These are phyloP conservation scores for Malthinus seriepunctatus DNA, from an alignment of 2,888 invertebrate species.

Conservation along the genomic window DNA sequence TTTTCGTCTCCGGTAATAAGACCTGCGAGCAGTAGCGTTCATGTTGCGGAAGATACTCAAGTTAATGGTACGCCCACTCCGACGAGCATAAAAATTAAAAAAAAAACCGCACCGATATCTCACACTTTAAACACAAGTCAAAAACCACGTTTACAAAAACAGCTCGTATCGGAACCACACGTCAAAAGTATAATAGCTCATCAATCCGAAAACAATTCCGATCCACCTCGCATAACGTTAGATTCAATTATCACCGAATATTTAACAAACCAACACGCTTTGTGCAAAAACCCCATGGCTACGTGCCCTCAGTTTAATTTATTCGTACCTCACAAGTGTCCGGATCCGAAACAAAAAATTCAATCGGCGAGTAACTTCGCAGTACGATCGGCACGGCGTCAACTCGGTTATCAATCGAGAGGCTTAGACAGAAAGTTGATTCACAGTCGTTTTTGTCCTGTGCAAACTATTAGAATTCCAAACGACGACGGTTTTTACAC, in stretches of 20 bases:
- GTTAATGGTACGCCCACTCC: constrained; percentile 32
- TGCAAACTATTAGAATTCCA: constrained; percentile 70
- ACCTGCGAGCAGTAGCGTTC: constrained; percentile 18
- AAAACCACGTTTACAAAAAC: constrained; percentile 57
- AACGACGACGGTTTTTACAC: constrained; percentile 78
- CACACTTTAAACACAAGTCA: constrained; percentile 36
- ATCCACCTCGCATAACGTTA: constrained; percentile 65
- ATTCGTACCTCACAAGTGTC: constrained; percentile 94
- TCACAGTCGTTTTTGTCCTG: constrained; percentile 80
- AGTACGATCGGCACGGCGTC: constrained; percentile 62
- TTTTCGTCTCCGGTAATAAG: constrained; percentile 34
- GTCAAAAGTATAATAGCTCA: constrained; percentile 36
- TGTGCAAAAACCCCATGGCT: constrained; percentile 96
- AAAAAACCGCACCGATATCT: constrained; percentile 31
- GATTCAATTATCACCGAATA: constrained; percentile 96
- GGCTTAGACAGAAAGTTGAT: constrained; percentile 79
- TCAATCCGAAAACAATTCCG: constrained; percentile 34
- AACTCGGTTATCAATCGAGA: constrained; percentile 61
- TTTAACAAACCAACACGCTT: constrained; percentile 95
- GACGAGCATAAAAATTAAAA: constrained; percentile 42
- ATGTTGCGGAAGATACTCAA: constrained; percentile 8
- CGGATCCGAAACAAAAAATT: constrained; percentile 76
- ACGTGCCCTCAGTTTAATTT: constrained; percentile 97
- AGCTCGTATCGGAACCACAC: constrained; percentile 52
- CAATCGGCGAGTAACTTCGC: constrained; percentile 73